Percentiles rank a stretch among this genome's conserved stretches.
These are phyloP conservation scores for Zaprionus nigranus DNA, from an alignment of 1,140 invertebrate genomes.

Conservation along the genomic window DNA sequence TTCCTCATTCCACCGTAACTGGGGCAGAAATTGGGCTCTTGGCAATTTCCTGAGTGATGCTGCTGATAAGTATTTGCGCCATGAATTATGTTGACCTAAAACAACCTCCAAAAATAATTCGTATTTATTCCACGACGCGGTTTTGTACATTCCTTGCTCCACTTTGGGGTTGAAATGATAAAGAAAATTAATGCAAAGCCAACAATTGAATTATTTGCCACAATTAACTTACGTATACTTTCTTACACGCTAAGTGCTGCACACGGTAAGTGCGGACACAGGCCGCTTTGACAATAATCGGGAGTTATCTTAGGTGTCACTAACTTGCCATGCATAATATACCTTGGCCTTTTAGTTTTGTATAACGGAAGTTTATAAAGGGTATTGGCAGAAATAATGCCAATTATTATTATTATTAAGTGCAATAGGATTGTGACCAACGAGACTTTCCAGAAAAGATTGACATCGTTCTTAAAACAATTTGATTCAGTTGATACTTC, in stretches of 20 bases:
- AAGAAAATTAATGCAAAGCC: not conserved
- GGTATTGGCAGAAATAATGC: not conserved
- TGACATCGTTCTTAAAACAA: not conserved
- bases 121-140: conserved; percentile 9
- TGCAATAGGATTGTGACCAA: not conserved
- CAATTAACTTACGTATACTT: conserved; percentile 28
- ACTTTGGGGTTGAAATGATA: conserved; percentile 4
- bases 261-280: conserved; percentile 11
- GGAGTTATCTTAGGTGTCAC: not conserved
- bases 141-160: conserved; percentile 8
- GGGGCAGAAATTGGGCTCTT: not conserved
- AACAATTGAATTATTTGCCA: not conserved
- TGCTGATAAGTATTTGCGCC: not conserved
- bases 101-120: not conserved
- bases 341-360: not conserved
- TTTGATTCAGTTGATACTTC: not conserved
- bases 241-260: conserved; percentile 6
- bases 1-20: conserved; percentile 9
- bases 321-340: not conserved
- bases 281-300: conserved; percentile 17
- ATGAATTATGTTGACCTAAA: not conserved
- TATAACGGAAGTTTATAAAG: too few relatives aligned
- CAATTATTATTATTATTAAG: not conserved
- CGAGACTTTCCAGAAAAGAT: not conserved
- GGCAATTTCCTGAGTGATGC: rapidly evolving